Evolutionary conservation across 2,888 invertebrate genomes (phyloP).

Genomic region (Cataglyphis albicans): DNA sequence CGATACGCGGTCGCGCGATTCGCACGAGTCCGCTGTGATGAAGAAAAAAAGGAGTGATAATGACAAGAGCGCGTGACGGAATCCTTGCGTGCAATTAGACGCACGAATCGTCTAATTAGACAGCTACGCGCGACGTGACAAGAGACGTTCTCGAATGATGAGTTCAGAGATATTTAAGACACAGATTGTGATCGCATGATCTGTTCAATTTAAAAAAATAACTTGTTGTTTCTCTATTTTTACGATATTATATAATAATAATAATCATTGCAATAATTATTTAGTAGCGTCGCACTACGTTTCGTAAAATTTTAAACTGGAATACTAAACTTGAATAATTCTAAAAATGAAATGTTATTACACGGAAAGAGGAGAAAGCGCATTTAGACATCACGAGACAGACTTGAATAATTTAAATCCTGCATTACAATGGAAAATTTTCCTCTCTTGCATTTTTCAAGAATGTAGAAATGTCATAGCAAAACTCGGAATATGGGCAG

Average conservation of each 20-base stretch:
- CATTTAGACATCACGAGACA: background rate
- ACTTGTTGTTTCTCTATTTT: background rate
- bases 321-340: background rate
- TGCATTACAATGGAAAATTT: constrained; percentile 11
- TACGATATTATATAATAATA: background rate
- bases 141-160: background rate
- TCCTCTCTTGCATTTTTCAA: constrained; percentile 14
- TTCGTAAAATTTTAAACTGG: background rate
- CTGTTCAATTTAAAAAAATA: background rate
- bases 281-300: background rate
- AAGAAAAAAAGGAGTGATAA: constrained; percentile 34
- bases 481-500: background rate
- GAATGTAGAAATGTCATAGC: background rate
- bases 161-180: background rate
- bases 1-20: constrained; percentile 75
- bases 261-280: background rate
- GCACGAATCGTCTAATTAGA: constrained; percentile 12
- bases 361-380: background rate
- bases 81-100: constrained; percentile 35
- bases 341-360: background rate
- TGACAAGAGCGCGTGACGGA: constrained; percentile 37
- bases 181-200: background rate
- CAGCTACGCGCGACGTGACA: background rate
- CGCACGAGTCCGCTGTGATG: constrained; percentile 1
- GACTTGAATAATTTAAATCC: constrained; percentile 25